Evolutionary conservation across 2,113 vertebrate genomes (phyloP).

Genomic region (Antigone vipio): DNA sequence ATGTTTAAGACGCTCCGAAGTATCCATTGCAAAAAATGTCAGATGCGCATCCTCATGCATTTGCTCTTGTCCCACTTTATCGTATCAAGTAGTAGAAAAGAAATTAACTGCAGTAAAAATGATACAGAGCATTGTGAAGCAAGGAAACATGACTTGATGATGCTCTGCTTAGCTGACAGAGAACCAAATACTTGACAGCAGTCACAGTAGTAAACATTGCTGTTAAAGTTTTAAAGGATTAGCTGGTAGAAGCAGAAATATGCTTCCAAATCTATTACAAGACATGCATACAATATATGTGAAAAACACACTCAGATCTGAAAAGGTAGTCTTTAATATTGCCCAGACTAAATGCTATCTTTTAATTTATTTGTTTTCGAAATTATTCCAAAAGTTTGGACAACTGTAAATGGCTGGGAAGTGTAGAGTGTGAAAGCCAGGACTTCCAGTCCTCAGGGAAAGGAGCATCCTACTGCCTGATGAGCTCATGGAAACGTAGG

Average conservation of each 20-base stretch:
- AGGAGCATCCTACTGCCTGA: not conserved
- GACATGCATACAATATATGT: not conserved
- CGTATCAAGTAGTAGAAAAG: slow-evolving; percentile 47
- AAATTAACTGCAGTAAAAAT: slow-evolving; percentile 55
- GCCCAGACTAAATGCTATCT: not conserved
- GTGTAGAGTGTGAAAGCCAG: rapidly evolving
- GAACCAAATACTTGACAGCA: slow-evolving; percentile 55
- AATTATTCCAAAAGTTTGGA: not conserved
- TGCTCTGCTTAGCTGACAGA: slow-evolving; percentile 57
- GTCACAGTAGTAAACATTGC: slow-evolving; percentile 29
- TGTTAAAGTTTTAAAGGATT: slow-evolving; percentile 48
- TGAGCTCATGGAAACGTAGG: not conserved
- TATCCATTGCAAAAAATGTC: slow-evolving; percentile 55
- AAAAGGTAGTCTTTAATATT: not conserved
- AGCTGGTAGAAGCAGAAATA: slow-evolving; percentile 26
- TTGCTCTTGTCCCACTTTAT: slow-evolving; percentile 49
- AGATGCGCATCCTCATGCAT: slow-evolving; percentile 16
- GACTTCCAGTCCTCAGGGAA: not conserved
- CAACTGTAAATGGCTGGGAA: not conserved
- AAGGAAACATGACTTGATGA: slow-evolving; percentile 57
- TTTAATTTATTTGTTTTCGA: not conserved
- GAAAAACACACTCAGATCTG: not conserved
- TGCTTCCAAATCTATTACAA: slow-evolving; percentile 14
- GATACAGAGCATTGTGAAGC: slow-evolving; percentile 34
- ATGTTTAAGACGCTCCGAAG: slow-evolving; percentile 53